These are phyloP conservation scores for Ectemnius cavifrons DNA, from an alignment of 2,888 invertebrate species.

Conservation along the genomic window DNA sequence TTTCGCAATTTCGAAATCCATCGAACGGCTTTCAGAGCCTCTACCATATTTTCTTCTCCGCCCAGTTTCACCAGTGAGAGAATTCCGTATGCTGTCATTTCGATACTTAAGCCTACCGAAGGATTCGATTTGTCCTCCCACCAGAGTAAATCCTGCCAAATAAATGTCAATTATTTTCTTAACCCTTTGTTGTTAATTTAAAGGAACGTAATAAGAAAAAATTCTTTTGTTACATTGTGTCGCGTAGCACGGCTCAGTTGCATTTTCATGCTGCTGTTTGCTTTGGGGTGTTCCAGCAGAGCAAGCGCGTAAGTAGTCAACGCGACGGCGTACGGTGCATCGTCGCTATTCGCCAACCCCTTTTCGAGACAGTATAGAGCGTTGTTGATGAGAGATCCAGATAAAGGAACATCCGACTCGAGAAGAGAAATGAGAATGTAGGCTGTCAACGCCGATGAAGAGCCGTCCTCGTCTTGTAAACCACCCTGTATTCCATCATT, in stretches of 20 bases:
- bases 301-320: conserved; percentile 80
- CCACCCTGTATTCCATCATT: conserved; percentile 64
- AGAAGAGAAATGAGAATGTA: conserved; percentile 84
- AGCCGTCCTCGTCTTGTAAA: conserved; percentile 69
- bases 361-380: conserved; percentile 82
- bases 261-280: conserved; percentile 75
- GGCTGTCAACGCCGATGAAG: conserved; percentile 83
- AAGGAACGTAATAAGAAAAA: too few relatives aligned
- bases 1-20: conserved; percentile 87
- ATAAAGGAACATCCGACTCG: conserved; percentile 80
- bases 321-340: conserved; percentile 79
- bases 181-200: too few relatives aligned
- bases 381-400: conserved; percentile 80
- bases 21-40: conserved; percentile 82
- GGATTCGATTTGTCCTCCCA: conserved; percentile 79
- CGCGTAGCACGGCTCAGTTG: conserved; percentile 77
- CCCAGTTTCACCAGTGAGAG: conserved; percentile 80
- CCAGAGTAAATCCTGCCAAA: conserved; percentile 77
- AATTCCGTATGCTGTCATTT: conserved; percentile 85
- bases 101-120: conserved; percentile 82
- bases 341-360: conserved; percentile 61
- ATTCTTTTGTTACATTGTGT: conserved; percentile 64
- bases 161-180: not conserved
- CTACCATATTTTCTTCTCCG: conserved; percentile 79
- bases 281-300: conserved; percentile 78